Evolutionary conservation across 2,797 vertebrate species (phyloP).

Genomic region (Zenarchopterus dispar): DNA sequence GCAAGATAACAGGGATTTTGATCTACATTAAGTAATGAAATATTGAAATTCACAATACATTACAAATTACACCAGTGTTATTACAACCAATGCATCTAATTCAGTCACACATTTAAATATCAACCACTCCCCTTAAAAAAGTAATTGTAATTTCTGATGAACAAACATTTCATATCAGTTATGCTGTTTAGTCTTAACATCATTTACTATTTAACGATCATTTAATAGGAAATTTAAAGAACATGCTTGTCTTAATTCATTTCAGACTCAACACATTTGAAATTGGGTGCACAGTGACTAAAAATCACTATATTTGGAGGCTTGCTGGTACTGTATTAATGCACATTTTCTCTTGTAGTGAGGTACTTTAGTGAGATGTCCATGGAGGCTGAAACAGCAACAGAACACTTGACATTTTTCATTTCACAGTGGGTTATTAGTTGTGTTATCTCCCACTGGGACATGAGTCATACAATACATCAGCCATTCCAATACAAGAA

Average conservation of each 20-base stretch:
- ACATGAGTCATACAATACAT: constrained; percentile 24
- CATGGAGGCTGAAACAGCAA: constrained; percentile 1
- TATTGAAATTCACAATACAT: constrained; percentile 6
- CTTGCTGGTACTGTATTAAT: background rate
- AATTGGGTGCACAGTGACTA: background rate
- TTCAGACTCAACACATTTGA: background rate
- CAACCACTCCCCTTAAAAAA: too few species aligned
- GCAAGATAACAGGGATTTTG: background rate
- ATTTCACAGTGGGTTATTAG: constrained; percentile 23
- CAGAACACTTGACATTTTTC: constrained; percentile 20
- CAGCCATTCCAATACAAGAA: constrained; percentile 13
- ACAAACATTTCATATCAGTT: background rate
- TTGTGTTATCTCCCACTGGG: constrained; percentile 13
- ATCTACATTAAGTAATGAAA: background rate
- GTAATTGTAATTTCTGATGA: background rate
- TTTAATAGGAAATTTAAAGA: background rate
- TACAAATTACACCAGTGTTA: background rate
- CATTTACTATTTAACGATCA: background rate
- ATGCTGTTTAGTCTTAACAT: background rate
- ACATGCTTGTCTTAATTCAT: background rate
- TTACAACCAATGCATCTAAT: background rate
- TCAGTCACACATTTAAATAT: too few species aligned
- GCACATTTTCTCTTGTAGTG: background rate
- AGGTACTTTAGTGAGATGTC: background rate
- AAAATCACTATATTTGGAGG: background rate